Base-by-base conservation (phyloP, 1,140 invertebrate genomes). In the Trypoxylus dichotomus region DNA sequence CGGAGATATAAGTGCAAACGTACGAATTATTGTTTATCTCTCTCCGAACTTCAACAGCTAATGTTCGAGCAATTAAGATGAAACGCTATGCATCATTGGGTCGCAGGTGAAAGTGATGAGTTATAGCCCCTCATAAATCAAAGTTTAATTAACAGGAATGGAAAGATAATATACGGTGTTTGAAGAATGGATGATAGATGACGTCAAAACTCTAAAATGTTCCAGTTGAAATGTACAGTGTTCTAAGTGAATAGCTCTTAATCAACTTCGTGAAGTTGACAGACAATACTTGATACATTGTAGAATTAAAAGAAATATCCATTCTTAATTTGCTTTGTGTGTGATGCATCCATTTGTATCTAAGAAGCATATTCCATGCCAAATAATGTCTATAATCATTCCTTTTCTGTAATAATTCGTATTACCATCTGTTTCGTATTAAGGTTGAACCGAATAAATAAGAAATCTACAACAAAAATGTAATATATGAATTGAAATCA, bases 101-200 rank as follows among this genome's bases (percentile, higher is more conserved):
- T 19, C 47, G 47, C 47, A 54, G 47, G 47, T 54, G 47, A 54
- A 54, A 54, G 47, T 54, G 47, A 54, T 54, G 47, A 54, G 47
- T 54, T 54, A 54, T 54, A 19, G 47, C 47, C 7, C 13, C 47
- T 54, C 47, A 19, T 54, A 54, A 54, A 54, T 54, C 47, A 54
- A 54, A 54, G 47, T 54, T 54, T 54, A 54, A 54, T 54, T 54
- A 54, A 54, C 47, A 54, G 47, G 19, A 54, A 54, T 54, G 47
- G 47, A 54, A n/a, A 54, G 47, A 54, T 54, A 54, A 54, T 54
- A 54, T 54, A 54, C 47, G 47, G 19, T 54, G 47, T 54, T 54
- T n/a, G 47, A 54, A 15, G 19, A 54, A 54, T 19, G 47, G 47
- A 54, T 54, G 47, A 54, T 19, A 54, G 47, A 54, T 54, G 47